A percentile compares a stretch with the other conserved stretches of the same genome.
Conservation (phyloP, 1,140 invertebrate species). For the Drosophila kikkawai region DNA sequence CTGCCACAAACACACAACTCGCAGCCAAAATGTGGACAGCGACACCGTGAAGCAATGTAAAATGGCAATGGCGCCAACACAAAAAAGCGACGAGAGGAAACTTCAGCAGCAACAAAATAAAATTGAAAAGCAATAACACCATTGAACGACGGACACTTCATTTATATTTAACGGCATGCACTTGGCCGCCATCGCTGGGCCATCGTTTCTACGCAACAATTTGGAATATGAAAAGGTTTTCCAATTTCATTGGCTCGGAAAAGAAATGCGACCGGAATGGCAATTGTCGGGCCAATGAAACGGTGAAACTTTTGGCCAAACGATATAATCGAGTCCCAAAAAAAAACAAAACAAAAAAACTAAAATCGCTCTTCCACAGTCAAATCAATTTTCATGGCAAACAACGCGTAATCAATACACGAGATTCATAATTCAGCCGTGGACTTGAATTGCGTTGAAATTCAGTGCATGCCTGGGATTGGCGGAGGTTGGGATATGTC, state of each 20-base stretch:
- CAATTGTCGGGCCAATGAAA: slow-evolving; percentile 62
- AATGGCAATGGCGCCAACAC: slow-evolving; percentile 64
- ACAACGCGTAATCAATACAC: slow-evolving; percentile 65
- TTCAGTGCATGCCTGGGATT: slow-evolving; percentile 60
- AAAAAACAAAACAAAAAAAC: slow-evolving; percentile 2
- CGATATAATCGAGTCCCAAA: slow-evolving; percentile 17
- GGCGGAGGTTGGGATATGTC: slow-evolving; percentile 20
- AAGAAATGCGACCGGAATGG: slow-evolving; percentile 70
- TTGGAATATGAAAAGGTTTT: slow-evolving; percentile 72
- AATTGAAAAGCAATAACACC: slow-evolving; percentile 43
- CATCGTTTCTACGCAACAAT: slow-evolving; percentile 80
- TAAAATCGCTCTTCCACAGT: slow-evolving; percentile 30
- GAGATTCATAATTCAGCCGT: slow-evolving; percentile 71
- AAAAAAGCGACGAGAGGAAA: slow-evolving; percentile 18
- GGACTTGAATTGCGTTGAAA: slow-evolving; percentile 46
- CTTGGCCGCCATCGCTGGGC: slow-evolving; percentile 52
- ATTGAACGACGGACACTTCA: slow-evolving; percentile 43
- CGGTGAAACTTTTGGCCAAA: slow-evolving; percentile 67
- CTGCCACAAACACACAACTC: slow-evolving; percentile 32
- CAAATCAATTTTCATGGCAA: slow-evolving; percentile 67
- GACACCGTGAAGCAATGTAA: slow-evolving; percentile 77
- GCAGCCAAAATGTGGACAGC: slow-evolving; percentile 34
- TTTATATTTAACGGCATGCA: slow-evolving; percentile 73
- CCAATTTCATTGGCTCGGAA: slow-evolving; percentile 75
- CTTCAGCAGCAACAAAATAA: slow-evolving; percentile 14